Conservation (phyloP, 2,797 vertebrate species). For the Centroberyx gerrardi region DNA sequence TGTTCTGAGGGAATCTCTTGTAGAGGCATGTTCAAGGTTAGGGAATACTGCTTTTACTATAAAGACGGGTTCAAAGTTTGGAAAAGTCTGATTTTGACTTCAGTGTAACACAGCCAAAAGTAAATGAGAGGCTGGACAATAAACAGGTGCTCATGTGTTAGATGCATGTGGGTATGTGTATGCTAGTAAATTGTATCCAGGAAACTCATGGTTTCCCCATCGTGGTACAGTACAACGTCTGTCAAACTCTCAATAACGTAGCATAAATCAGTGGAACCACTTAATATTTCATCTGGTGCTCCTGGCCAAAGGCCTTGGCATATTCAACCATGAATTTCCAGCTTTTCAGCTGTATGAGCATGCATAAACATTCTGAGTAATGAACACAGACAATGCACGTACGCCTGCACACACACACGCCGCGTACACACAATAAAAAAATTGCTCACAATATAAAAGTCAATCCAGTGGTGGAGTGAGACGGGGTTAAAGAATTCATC, state of each 20-base stretch:
- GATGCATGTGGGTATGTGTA: constrained; percentile 22
- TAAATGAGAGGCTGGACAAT: constrained; percentile 13
- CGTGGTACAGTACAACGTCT: constrained; percentile 36
- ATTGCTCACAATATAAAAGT: constrained; percentile 24
- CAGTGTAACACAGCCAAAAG: neutral
- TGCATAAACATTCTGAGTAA: constrained; percentile 66
- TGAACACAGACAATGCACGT: constrained; percentile 64
- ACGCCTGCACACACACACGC: constrained; percentile 12
- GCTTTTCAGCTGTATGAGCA: constrained; percentile 65
- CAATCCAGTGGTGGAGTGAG: constrained; percentile 7
- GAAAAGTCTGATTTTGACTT: constrained; percentile 13
- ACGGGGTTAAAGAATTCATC: constrained; percentile 54
- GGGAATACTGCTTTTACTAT: no score
- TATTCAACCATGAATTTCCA: constrained; percentile 46
- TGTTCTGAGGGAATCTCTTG: no score
- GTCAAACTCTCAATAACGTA: constrained; percentile 57
- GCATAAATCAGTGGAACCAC: constrained; percentile 69
- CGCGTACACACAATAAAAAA: constrained; percentile 30
- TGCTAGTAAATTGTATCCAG: constrained; percentile 41
- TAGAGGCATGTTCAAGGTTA: no score
- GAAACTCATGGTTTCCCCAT: constrained; percentile 59
- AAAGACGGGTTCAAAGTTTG: no score
- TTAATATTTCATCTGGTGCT: constrained; percentile 63
- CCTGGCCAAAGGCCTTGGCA: constrained; percentile 49
- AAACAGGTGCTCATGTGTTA: constrained; percentile 47